Percentiles rank a stretch among this genome's conserved stretches.
Evolutionary conservation across 1,140 invertebrate species (phyloP).

Genomic region (Pseudomyrmex pallidus): DNA sequence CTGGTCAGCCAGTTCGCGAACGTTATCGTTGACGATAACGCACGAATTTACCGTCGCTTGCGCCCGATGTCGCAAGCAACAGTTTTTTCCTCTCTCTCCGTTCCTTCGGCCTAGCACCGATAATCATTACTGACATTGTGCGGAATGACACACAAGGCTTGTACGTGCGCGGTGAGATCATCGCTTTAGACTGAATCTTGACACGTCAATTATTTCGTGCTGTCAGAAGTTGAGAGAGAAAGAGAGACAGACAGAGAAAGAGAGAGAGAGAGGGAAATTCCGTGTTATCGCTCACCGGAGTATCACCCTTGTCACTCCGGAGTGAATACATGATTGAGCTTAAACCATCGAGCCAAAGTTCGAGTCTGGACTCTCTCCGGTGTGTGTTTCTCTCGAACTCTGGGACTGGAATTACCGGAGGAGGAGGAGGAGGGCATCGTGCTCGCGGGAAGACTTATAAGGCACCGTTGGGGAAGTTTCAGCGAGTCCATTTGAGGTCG

Average conservation of each 20-base stretch:
- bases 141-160: too few relatives aligned
- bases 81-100: too few relatives aligned
- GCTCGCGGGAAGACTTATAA: conserved; percentile 21
- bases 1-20: neutral
- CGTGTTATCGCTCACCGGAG: conserved; percentile 4
- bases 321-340: conserved; percentile 24
- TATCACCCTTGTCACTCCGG: conserved; percentile 1
- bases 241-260: too few relatives aligned
- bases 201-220: neutral
- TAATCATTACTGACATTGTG: too few relatives aligned
- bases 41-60: neutral
- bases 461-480: conserved; percentile 22
- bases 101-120: too few relatives aligned
- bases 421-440: conserved; percentile 1
- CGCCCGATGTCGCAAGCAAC: neutral
- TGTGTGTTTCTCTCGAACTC: conserved; percentile 16
- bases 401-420: conserved; percentile 15
- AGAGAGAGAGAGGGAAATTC: neutral
- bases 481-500: conserved; percentile 33
- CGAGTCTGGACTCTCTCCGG: neutral
- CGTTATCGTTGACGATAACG: conserved; percentile 20
- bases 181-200: neutral
- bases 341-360: neutral
- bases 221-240: neutral
- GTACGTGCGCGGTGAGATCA: too few relatives aligned